Evolutionary conservation across 1,140 invertebrate species (phyloP), one percentile per base, ranked within the genome.

Genomic region (Holcopasites calliopsidis): DNA sequence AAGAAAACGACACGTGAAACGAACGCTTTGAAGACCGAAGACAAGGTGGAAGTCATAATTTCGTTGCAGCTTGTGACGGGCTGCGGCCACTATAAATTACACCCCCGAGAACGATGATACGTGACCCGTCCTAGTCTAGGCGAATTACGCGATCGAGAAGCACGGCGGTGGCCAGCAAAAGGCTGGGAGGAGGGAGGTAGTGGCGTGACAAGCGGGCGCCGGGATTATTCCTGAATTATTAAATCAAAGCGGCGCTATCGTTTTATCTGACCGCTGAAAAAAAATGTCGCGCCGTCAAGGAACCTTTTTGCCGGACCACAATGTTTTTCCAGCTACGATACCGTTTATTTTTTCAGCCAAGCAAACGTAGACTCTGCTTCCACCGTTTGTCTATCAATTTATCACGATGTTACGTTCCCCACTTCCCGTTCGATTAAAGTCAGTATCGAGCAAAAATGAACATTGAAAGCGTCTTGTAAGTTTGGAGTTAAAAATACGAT

Each of bases 141-240:
- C 68, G 65, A 83, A 84, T 84, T 83, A 84, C 80, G 77, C 77
- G 82, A 84, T 84, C 77, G 73, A 73, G 77, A 80, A 77, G 64
- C 40, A 55, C 62, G 62, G 60, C 60, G 64, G 79, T 31, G 35
- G 66, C 58, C 64, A 69, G 42, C 65, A 16, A 4, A 38, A 38
- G 10, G 35, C n/a, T n/a, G 10, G 35, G 10, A 10, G 35, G 35
- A 38, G 35, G 10, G 35, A 38, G 33, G 31, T 16, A 76, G 52
- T 84, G 71, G 80, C 82, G 82, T 84, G 82, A 84, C 82, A 77
- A 80, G 79, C 74, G 76, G 60, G 64, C 61, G 69, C 77, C 54
- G 35, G 71, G 61, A 84, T 84, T 74, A 58, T 83, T 77, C n/a
- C 49, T 84, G 82, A 84, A 84, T 84, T 84, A 84, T 84, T 80